These are phyloP conservation scores for Macrotis lagotis DNA, from an alignment of 2,113 vertebrate genomes.

Conservation along the genomic window DNA sequence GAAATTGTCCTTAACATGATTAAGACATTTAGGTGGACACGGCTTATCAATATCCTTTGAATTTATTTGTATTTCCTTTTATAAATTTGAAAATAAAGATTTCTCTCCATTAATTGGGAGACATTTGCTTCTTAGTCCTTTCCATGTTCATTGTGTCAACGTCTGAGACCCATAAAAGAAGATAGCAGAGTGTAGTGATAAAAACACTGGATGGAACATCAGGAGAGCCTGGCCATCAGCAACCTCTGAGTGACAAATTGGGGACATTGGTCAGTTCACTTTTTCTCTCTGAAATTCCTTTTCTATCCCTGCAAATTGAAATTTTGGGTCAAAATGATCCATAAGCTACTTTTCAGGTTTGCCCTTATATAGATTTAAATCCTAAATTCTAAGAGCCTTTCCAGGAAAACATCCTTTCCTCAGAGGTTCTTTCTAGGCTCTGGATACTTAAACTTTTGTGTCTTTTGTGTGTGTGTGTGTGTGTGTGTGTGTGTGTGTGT, in stretches of 20 bases:
- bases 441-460: too few species aligned
- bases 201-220: neutral
- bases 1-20: neutral
- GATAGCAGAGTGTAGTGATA: neutral
- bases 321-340: neutral
- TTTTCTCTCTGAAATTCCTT: neutral
- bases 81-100: neutral
- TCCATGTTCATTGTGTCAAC: neutral
- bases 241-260: neutral
- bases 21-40: neutral
- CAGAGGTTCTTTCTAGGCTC: neutral
- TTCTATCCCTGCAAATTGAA: neutral
- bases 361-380: neutral
- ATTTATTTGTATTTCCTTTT: conserved; percentile 1
- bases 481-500: too few species aligned
- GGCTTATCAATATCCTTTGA: neutral
- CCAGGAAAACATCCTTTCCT: neutral
- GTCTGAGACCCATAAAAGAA: neutral
- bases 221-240: neutral
- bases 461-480: too few species aligned
- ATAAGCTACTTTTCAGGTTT: neutral
- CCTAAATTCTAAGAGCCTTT: neutral
- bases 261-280: neutral
- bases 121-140: neutral
- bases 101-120: neutral